Conservation (phyloP, 2,888 invertebrate species). For the Leistus spinibarbis region DNA sequence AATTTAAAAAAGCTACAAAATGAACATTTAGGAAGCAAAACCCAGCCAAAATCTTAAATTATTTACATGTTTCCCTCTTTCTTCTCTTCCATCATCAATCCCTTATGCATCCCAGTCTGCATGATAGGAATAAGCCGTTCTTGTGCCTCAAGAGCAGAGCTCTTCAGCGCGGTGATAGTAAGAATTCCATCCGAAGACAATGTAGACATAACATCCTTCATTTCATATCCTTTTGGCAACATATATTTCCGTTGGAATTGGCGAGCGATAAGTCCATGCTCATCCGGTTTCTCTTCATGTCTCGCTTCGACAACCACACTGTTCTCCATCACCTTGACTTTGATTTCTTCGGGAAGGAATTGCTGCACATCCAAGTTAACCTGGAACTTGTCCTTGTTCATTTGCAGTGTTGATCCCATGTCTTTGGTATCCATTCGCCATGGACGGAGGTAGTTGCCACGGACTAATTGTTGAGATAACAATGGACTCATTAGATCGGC, state of each 20-base stretch:
- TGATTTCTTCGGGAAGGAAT: constrained; percentile 54
- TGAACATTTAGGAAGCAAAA: neutral
- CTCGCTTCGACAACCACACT: constrained; percentile 53
- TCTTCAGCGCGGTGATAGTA: constrained; percentile 55
- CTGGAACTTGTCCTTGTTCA: constrained; percentile 20
- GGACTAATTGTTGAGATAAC: neutral
- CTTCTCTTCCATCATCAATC: neutral
- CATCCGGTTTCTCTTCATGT: constrained; percentile 54
- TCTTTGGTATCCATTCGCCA: constrained; percentile 22
- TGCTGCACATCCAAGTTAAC: constrained; percentile 51
- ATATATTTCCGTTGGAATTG: constrained; percentile 53
- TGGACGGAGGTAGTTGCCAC: constrained; percentile 20
- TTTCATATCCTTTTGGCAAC: constrained; percentile 57
- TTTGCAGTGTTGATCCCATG: constrained; percentile 34
- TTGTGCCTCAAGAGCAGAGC: constrained; percentile 46
- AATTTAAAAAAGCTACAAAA: neutral
- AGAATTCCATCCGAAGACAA: constrained; percentile 61
- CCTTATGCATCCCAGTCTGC: constrained; percentile 46
- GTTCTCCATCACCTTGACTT: constrained; percentile 53
- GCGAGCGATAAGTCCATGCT: constrained; percentile 53
- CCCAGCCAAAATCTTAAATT: neutral
- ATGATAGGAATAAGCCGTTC: constrained; percentile 55
- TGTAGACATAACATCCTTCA: constrained; percentile 58
- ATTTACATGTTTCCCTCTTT: neutral
- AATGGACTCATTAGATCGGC: constrained; percentile 39